phyloP scores from a whole-genome alignment of 2,797 vertebrate genomes.

The Hyperoplus lanceolatus region DNA sequence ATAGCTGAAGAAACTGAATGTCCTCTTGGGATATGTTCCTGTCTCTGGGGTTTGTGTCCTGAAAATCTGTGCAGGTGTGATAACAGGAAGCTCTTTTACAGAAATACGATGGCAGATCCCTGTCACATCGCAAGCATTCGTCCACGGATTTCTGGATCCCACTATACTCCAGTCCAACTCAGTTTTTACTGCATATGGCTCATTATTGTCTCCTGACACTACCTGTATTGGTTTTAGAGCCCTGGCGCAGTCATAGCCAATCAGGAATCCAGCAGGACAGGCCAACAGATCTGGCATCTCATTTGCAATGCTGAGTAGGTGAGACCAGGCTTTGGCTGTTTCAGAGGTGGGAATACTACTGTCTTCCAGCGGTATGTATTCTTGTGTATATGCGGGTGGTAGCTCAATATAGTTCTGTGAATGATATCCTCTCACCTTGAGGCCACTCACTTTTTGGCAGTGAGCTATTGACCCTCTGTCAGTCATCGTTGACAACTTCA shows the following conservation, averaged over 20 bases:
- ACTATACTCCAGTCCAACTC: conserved; percentile 20
- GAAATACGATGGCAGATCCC: background rate
- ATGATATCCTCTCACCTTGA: background rate
- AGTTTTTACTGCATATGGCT: conserved; percentile 4
- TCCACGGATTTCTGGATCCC: background rate
- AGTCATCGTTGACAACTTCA: too few relatives aligned
- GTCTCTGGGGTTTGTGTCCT: background rate
- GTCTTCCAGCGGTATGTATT: background rate
- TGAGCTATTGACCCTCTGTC: background rate
- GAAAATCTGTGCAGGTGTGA: conserved; percentile 9
- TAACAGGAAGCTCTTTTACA: background rate
- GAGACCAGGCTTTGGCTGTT: background rate
- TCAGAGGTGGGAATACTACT: background rate
- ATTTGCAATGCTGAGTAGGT: background rate
- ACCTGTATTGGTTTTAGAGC: background rate
- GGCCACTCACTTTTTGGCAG: background rate
- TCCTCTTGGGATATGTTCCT: conserved; percentile 12
- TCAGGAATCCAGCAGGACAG: background rate
- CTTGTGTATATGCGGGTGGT: background rate
- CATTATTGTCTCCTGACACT: background rate
- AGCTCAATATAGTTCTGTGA: background rate
- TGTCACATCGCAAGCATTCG: background rate
- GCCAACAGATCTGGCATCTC: background rate
- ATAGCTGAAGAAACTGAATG: conserved; percentile 4
- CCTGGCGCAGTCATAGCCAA: conserved; percentile 5